These are phyloP conservation scores for Lacerta agilis DNA, from an alignment of 2,797 vertebrate species.

Conservation along the genomic window DNA sequence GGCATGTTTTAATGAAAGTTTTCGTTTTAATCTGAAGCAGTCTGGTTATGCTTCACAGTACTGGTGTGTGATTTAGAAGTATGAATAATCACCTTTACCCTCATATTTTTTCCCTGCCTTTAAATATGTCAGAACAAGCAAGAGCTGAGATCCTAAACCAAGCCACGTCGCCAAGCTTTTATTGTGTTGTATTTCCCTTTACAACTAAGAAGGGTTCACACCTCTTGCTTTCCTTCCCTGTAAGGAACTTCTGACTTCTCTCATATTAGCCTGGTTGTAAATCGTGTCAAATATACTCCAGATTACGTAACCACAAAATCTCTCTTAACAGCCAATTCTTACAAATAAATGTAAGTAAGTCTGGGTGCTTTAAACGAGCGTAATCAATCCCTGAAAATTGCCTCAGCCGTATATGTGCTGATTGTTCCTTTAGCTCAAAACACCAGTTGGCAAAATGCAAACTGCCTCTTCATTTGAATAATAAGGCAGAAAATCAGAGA, in stretches of 20 bases:
- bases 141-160: not conserved
- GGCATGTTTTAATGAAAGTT: not conserved
- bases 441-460: not conserved
- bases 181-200: not conserved
- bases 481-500: not conserved
- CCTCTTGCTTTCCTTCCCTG: not conserved
- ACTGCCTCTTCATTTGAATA: not conserved
- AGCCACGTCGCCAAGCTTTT: not conserved
- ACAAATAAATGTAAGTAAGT: not conserved
- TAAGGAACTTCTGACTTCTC: not conserved
- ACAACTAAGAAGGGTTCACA: not conserved
- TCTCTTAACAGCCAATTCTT: not conserved
- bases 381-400: not conserved
- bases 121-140: not conserved
- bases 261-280: not conserved
- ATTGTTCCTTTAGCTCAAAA: not conserved
- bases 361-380: not conserved
- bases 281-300: not conserved
- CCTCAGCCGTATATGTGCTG: not conserved
- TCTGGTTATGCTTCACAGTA: not conserved
- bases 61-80: not conserved
- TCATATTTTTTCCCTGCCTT: not conserved
- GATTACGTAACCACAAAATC: not conserved
- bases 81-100: not conserved
- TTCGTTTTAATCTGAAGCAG: slow-evolving; percentile 24